phyloP scores from a whole-genome alignment of 2,888 invertebrate genomes.

The Vesta saturnalis region DNA sequence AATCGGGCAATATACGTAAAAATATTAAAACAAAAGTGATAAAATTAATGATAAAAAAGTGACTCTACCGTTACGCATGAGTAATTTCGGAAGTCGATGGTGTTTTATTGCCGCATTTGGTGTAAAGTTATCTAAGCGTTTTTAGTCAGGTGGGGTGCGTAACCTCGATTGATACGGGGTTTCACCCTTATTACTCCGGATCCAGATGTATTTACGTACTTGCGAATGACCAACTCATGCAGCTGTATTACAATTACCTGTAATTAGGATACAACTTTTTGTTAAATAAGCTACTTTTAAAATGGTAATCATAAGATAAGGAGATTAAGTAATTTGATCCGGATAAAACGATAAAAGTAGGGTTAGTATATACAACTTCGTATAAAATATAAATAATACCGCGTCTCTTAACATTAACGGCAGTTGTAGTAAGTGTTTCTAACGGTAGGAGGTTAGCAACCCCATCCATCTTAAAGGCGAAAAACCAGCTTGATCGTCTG shows the following conservation, averaged over 20 bases:
- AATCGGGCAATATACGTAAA: background rate
- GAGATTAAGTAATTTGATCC: constrained; percentile 9
- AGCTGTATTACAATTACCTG: constrained; percentile 32
- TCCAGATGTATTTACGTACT: constrained; percentile 41
- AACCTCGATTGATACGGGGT: constrained; percentile 41
- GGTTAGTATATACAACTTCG: constrained; percentile 3
- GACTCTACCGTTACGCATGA: constrained; percentile 24
- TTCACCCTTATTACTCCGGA: constrained; percentile 44
- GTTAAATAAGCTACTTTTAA: background rate
- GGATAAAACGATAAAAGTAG: constrained; percentile 10
- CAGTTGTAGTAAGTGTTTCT: constrained; percentile 45
- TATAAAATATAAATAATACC: constrained; percentile 16
- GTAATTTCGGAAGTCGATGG: constrained; percentile 42
- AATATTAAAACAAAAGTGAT: background rate
- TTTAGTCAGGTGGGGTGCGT: constrained; percentile 44
- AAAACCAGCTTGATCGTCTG: constrained; percentile 49
- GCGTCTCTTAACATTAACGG: constrained; percentile 40
- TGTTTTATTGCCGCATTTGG: constrained; percentile 49
- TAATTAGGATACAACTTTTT: background rate
- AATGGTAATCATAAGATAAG: background rate
- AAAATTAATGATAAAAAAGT: constrained; percentile 26
- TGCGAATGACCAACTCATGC: constrained; percentile 36
- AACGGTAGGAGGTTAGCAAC: constrained; percentile 46
- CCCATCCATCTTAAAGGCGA: constrained; percentile 43
- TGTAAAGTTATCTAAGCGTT: constrained; percentile 45